Percentiles rank a stretch among this genome's conserved stretches.
phyloP scores from a whole-genome alignment of 2,797 vertebrate species.

The Mormyrus hasselquistii region DNA sequence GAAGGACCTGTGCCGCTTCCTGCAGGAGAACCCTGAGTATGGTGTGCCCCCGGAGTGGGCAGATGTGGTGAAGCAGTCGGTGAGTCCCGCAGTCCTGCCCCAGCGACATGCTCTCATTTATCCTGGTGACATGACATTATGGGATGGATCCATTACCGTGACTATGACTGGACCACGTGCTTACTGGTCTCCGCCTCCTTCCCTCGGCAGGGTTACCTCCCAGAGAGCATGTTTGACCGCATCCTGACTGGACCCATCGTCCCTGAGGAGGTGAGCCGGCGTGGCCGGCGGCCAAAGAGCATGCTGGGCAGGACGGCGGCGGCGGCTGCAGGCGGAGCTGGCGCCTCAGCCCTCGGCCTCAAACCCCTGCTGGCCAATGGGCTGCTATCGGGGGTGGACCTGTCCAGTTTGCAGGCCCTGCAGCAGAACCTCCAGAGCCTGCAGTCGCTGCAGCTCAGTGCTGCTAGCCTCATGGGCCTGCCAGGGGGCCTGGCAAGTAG shows the following conservation, averaged over 20 bases:
- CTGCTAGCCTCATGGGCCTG: slow-evolving; percentile 87
- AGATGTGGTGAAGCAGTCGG: slow-evolving; percentile 95
- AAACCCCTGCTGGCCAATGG: slow-evolving; percentile 82
- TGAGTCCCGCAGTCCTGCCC: slow-evolving; percentile 58
- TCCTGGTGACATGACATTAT: background rate
- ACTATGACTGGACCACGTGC: background rate
- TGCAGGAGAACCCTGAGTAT: slow-evolving; percentile 97
- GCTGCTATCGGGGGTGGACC: slow-evolving; percentile 82
- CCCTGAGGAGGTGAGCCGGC: slow-evolving; percentile 89
- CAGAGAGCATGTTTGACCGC: slow-evolving; percentile 93
- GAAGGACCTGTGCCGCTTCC: slow-evolving; percentile 91
- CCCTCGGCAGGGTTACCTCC: slow-evolving; percentile 83
- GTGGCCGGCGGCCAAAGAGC: slow-evolving; percentile 89
- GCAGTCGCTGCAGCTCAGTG: slow-evolving; percentile 89
- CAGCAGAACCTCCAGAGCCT: slow-evolving; percentile 93
- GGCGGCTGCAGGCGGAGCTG: slow-evolving; percentile 26
- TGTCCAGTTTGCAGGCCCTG: slow-evolving; percentile 83
- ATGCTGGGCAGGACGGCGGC: slow-evolving; percentile 71
- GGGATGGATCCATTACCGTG: background rate
- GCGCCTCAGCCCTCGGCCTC: slow-evolving; percentile 54
- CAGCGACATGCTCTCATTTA: background rate
- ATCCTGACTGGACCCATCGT: slow-evolving; percentile 96
- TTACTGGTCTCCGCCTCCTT: background rate
- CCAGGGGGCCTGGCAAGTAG: slow-evolving; percentile 65
- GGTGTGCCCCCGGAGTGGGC: slow-evolving; percentile 97